Base-by-base conservation (phyloP, 2,113 vertebrate genomes). In the Caracal caracal region DNA sequence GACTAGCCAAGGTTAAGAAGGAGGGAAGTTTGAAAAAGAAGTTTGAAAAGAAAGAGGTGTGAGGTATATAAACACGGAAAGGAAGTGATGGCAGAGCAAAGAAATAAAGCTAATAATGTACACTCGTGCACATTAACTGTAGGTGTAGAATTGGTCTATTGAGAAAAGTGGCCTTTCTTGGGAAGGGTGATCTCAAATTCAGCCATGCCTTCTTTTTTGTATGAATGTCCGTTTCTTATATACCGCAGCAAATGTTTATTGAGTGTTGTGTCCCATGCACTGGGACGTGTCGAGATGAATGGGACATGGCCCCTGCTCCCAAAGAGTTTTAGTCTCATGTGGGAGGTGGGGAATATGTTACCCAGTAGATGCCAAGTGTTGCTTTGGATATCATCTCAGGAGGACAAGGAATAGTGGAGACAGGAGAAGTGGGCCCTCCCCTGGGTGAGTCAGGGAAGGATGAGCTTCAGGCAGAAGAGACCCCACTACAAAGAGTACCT, bases 21-120 rank as follows among this genome's bases (percentile, higher is more conserved):
- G 24, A 89, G 53, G 16, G 33, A 68, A 40, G 33, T 88, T 84
- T 71, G 70, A 88, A 59, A 92, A 86, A 90, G 90, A 83, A 79
- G 40, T 43, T 43, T 43, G 43, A 43, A 9, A 43, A 43, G 43
- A 43, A 81, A 33, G 16, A 78, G 65, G 6, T 47, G 4, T 90
- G 70, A 88, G 43, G 30, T 71, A 1, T 22, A 2, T 24, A 24
- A 71, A 85, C 59, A 28, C 66, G 33, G 24, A 81, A 37, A 85
- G 43, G 59, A 88, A 91, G 24, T 61, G 24, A 24, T 24, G 61
- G 37, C 28, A 75, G 66, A 91, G n/a, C 65, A n/a, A 65, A 93
- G 30, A 28, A 40, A 43, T 66, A 49, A 90, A 51, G 33, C 20
- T 59, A 59, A 59, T 59, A 59, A 22, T 59, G 20, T 9, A 20